phyloP scores from a whole-genome alignment of 2,888 invertebrate genomes.

The Microchrysa polita region DNA sequence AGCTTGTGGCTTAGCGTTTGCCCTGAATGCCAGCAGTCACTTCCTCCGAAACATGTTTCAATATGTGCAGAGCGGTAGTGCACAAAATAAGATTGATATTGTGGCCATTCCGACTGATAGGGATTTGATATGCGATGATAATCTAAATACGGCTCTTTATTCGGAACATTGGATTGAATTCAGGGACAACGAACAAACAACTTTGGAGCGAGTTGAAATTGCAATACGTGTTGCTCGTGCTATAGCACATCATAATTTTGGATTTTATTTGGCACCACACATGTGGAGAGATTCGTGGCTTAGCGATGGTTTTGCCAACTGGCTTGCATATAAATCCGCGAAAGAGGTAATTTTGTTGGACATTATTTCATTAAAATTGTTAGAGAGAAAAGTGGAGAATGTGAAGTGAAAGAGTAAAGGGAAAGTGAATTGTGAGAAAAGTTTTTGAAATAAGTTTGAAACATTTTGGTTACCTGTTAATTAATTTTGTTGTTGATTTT shows the following conservation, averaged over 20 bases:
- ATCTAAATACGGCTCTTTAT: neutral
- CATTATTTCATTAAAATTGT: too few species aligned
- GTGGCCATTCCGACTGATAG: neutral
- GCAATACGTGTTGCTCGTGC: conserved; percentile 3
- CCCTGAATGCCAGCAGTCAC: neutral
- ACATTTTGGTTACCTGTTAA: neutral
- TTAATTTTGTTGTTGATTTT: neutral
- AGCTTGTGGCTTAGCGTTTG: neutral
- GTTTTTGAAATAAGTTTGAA: neutral
- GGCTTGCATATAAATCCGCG: conserved; percentile 14
- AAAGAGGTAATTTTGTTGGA: neutral
- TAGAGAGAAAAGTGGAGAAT: too few species aligned
- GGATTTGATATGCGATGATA: neutral
- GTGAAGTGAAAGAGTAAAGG: too few species aligned
- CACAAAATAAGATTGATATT: neutral
- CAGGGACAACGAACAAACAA: neutral
- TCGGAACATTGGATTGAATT: neutral
- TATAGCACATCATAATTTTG: conserved; percentile 2
- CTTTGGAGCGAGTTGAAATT: neutral
- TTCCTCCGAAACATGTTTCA: neutral
- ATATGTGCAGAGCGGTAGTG: neutral
- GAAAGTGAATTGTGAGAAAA: too few species aligned
- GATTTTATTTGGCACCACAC: neutral
- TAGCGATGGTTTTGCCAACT: conserved; percentile 17
- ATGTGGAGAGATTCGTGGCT: conserved; percentile 1